These are phyloP conservation scores for Apoda limacodes DNA, from an alignment of 2,888 invertebrate genomes.

Conservation along the genomic window DNA sequence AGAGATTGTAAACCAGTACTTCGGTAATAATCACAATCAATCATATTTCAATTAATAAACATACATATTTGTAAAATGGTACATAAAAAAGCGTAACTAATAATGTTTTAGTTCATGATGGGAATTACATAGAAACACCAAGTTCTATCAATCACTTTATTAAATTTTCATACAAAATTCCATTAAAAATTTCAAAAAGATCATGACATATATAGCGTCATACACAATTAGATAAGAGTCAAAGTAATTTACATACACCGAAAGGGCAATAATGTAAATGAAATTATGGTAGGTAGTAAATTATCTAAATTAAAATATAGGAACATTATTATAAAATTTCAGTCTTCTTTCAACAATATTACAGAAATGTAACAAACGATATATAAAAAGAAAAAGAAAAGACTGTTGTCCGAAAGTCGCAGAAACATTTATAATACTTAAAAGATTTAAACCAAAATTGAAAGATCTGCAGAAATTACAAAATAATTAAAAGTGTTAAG, in stretches of 20 bases:
- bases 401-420: constrained; percentile 51
- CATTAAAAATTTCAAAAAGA: constrained; percentile 69
- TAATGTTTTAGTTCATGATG: no score
- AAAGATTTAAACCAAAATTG: not conserved
- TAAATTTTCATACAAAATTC: constrained; percentile 67
- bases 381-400: constrained; percentile 37
- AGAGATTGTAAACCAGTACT: no score
- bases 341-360: constrained; percentile 62
- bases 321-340: constrained; percentile 66
- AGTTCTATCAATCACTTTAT: constrained; percentile 65
- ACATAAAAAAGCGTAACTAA: no score
- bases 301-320: constrained; percentile 68
- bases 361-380: constrained; percentile 57
- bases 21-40: no score
- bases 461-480: not conserved
- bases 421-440: constrained; percentile 19
- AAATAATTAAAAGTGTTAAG: no score
- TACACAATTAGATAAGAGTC: constrained; percentile 62
- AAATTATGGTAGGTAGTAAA: constrained; percentile 61
- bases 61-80: no score
- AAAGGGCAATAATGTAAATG: constrained; percentile 55
- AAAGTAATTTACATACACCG: constrained; percentile 55
- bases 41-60: no score
- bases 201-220: constrained; percentile 66
- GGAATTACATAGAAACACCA: no score